phyloP scores from a whole-genome alignment of 2,113 vertebrate genomes.

The Mixornis gularis region DNA sequence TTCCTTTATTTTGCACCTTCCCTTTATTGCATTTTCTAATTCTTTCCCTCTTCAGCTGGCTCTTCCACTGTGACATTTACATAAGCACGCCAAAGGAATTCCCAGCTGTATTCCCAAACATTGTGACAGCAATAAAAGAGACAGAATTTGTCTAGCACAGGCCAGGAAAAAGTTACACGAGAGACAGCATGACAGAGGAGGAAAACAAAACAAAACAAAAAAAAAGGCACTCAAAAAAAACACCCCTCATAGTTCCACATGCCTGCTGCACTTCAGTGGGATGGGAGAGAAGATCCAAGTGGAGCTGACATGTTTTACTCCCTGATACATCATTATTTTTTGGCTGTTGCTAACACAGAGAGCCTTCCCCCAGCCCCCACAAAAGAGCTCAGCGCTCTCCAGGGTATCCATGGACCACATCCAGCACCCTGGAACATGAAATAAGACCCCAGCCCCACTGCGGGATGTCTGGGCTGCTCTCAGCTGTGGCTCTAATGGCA shows the following conservation, averaged over 20 bases:
- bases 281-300: background rate
- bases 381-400: accelerated
- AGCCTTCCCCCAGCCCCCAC: background rate
- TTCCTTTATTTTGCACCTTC: background rate
- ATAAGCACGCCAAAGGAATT: background rate
- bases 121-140: background rate
- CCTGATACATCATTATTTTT: background rate
- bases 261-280: background rate
- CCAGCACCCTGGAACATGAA: background rate
- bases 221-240: too few species aligned
- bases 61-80: background rate
- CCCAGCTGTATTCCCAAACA: background rate
- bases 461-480: background rate
- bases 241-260: background rate
- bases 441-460: background rate
- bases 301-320: background rate
- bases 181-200: background rate
- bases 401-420: accelerated
- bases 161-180: background rate
- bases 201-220: background rate
- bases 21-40: background rate
- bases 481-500: background rate
- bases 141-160: background rate
- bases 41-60: background rate
- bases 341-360: background rate